Conservation (phyloP, 2,113 vertebrate species). For the Colistium nudipinnis region DNA sequence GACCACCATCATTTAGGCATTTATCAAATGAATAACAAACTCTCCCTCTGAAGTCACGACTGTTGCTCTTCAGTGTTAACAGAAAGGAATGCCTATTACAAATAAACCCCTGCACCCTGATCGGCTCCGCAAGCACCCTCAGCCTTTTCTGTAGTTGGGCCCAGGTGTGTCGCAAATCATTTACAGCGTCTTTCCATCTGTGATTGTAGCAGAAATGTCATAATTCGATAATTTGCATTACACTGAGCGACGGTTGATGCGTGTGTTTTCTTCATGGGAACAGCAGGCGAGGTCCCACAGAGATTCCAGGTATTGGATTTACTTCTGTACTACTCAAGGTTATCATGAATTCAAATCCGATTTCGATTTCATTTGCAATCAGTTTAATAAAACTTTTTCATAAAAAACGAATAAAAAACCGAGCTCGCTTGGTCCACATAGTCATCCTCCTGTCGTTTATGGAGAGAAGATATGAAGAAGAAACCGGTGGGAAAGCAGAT, state of each 20-base stretch:
- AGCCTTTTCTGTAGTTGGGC: neutral
- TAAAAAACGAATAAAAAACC: no score
- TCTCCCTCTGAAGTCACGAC: neutral
- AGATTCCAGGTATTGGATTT: slow-evolving; percentile 54
- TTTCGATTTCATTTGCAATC: no score
- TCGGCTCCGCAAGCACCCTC: neutral
- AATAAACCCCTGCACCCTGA: neutral
- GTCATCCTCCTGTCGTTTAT: no score
- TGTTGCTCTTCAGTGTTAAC: neutral
- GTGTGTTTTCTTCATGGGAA: slow-evolving; percentile 30
- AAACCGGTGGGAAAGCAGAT: neutral
- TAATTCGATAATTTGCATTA: slow-evolving; percentile 35
- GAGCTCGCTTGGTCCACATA: no score
- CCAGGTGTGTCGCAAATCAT: slow-evolving; percentile 24
- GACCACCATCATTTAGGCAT: neutral
- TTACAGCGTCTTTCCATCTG: slow-evolving; percentile 15
- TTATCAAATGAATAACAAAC: slow-evolving; percentile 18
- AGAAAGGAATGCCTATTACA: neutral
- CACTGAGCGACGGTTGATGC: slow-evolving; percentile 18
- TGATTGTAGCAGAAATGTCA: slow-evolving; percentile 17
- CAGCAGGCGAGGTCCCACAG: slow-evolving; percentile 38
- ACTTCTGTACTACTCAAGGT: no score
- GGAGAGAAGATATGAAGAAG: neutral
- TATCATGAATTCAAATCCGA: no score
- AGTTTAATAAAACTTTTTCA: no score